These are phyloP conservation scores for Phalera bucephala DNA, from an alignment of 2,888 invertebrate species.

Conservation along the genomic window DNA sequence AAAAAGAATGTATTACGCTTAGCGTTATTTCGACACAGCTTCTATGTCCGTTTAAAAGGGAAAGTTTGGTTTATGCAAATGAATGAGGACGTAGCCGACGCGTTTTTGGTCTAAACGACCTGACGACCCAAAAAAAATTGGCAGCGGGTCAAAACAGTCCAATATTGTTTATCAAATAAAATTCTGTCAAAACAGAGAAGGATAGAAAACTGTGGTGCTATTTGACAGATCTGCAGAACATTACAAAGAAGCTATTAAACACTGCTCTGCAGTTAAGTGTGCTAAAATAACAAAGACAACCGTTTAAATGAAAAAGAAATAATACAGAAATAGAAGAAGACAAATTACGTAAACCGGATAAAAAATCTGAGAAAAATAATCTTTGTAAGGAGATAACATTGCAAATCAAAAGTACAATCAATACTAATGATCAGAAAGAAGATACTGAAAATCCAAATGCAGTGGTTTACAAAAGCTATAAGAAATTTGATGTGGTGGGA, in stretches of 20 bases:
- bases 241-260: background rate
- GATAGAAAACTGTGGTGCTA: background rate
- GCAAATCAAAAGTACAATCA: too few species aligned
- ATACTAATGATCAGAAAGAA: too few species aligned
- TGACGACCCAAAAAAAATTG: constrained; percentile 5
- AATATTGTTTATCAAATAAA: background rate
- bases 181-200: background rate
- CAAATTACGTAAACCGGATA: background rate
- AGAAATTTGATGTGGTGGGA: constrained; percentile 10
- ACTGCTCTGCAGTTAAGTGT: constrained; percentile 1
- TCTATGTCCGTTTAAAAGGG: constrained; percentile 57
- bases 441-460: constrained; percentile 6
- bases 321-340: background rate
- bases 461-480: constrained; percentile 16
- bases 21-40: constrained; percentile 48
- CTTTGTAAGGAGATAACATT: too few species aligned
- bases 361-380: too few species aligned
- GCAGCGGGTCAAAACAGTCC: constrained; percentile 6
- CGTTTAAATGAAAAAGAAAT: background rate
- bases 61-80: constrained; percentile 56
- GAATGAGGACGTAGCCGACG: constrained; percentile 32
- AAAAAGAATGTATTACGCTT: too few species aligned
- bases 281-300: background rate
- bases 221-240: background rate
- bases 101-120: constrained; percentile 33